phyloP scores from a whole-genome alignment of 1,140 invertebrate species.

The Caerostris darwini region DNA sequence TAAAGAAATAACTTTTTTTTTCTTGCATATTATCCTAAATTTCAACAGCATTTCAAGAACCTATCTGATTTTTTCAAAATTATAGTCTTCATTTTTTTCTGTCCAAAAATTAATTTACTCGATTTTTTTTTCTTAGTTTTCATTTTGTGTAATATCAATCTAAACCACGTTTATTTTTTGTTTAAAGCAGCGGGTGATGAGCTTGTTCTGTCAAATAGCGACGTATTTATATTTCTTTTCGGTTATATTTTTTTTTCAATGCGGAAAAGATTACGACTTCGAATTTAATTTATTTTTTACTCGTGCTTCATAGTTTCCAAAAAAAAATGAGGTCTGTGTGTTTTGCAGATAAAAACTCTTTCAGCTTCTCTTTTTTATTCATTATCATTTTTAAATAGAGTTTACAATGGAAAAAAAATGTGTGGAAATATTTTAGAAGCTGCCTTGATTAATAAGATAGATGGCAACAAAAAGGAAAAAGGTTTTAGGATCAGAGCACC shows the following conservation, averaged over 20 bases:
- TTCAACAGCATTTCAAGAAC: neutral
- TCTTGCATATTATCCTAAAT: neutral
- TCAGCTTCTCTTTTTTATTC: neutral
- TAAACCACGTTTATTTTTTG: neutral
- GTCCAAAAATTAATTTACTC: neutral
- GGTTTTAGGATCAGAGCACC: neutral
- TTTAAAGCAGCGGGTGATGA: constrained; percentile 24
- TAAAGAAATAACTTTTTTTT: neutral
- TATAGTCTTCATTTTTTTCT: neutral
- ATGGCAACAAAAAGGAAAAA: neutral
- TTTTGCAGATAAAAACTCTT: constrained; percentile 4
- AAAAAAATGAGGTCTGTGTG: constrained; percentile 4
- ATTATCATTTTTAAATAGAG: neutral
- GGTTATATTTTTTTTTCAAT: neutral
- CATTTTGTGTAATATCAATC: neutral
- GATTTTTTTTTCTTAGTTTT: neutral
- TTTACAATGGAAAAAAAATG: neutral
- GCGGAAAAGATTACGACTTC: neutral
- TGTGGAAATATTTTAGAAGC: neutral
- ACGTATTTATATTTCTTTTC: constrained; percentile 15
- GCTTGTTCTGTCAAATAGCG: constrained; percentile 3
- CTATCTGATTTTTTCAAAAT: neutral
- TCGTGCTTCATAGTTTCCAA: neutral
- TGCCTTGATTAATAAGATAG: neutral
- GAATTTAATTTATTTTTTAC: neutral